Base-by-base conservation (phyloP, 2,797 vertebrate genomes). In the Esox masquinongy region DNA sequence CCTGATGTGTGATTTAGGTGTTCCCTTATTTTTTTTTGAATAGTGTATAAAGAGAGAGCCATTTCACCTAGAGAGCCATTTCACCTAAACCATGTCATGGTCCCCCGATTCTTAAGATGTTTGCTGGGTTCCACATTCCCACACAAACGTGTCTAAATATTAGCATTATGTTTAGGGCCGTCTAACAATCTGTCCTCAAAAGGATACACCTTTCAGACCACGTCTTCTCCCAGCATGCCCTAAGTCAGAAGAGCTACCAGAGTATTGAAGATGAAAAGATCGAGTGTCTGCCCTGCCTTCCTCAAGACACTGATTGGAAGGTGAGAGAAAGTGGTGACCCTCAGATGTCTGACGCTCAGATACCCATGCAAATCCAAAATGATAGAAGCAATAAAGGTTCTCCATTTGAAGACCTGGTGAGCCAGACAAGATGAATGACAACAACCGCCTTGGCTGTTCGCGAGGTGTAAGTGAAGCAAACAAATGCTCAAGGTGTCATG, bases 401-500 rank as follows among this genome's bases (percentile, higher is more conserved):
- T 14, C 24, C n/a, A 24, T 24, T 24, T 24, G 22, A 61, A 24
- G 56, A 61, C 3, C n/a, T 26, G 56, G n/a, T 11, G 56, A 0
- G 56, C 22, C 22, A 4, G 24, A 26, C 16, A 26, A 12, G n/a
- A 14, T 12, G 56, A 26, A 61, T 11, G 24, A 61, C 56, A 14
- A 61, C 56, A 4, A 61, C n/a, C 3, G 15, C 47, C 5, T 9
- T 9, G 29, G 31, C 29, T 68, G n/a, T 74, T 39, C 31, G 43
- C 43, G 22, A 66, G 22, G 17, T 68, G 19, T 68, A 68, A 68
- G 11, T 22, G 29, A 67, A 39, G 64, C 36, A 15, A 74, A 68
- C 31, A 22, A 74, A 66, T 59, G 53, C 8, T 6, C 50, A n/a
- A 31, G 29, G 9, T 72, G 15, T 53, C 70, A 29, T 12, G 9